Evolutionary conservation across 2,888 invertebrate genomes (phyloP).

Genomic region (Trachelus iudaicus): DNA sequence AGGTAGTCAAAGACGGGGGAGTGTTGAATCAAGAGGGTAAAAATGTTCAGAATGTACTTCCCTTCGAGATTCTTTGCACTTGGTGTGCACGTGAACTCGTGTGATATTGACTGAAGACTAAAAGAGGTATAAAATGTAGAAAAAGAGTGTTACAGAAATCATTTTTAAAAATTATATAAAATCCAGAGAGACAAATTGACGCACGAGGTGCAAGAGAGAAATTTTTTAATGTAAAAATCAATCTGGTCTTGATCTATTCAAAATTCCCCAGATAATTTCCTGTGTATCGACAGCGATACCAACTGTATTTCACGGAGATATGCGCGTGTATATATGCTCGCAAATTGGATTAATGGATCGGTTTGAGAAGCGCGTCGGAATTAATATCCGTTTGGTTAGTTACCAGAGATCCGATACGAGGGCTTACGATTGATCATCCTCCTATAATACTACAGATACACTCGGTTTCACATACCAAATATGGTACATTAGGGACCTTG

Average conservation of each 20-base stretch:
- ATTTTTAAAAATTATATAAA: background rate
- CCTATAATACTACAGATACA: background rate
- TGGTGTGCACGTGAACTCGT: background rate
- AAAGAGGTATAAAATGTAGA: background rate
- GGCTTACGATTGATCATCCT: conserved; percentile 41
- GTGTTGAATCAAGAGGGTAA: background rate
- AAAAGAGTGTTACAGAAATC: background rate
- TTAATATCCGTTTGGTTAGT: conserved; percentile 58
- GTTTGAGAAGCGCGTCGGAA: conserved; percentile 48
- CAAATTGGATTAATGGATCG: conserved; percentile 54
- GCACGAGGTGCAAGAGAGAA: background rate
- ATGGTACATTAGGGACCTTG: background rate
- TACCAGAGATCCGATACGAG: conserved; percentile 45
- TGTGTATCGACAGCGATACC: background rate
- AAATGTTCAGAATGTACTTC: background rate
- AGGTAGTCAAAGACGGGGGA: background rate
- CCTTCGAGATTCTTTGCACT: background rate
- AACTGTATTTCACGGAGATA: background rate
- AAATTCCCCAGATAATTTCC: background rate
- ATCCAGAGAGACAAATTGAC: background rate
- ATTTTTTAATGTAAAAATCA: background rate
- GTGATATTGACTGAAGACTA: background rate
- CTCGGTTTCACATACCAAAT: background rate
- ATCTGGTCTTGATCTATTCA: background rate
- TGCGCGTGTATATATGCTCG: background rate